Evolutionary conservation across 2,888 invertebrate genomes (phyloP), one percentile per base, ranked within the genome.

Genomic region (Caenorhabditis panamensis): DNA sequence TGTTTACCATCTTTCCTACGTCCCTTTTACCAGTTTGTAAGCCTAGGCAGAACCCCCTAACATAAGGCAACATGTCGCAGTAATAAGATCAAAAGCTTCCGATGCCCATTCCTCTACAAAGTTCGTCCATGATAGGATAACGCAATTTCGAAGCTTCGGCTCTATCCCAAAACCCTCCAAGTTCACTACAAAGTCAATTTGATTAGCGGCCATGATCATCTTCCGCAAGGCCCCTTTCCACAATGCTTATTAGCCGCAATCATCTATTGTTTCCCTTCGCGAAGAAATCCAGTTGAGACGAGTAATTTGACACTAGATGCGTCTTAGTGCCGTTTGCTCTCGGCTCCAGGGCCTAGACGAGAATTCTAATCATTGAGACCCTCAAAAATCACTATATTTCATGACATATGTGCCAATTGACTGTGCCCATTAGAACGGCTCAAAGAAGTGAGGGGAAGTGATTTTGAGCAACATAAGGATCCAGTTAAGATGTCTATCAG

Each of bases 341-440:
- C n/a, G n/a, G n/a, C n/a, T n/a, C n/a, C n/a, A n/a, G n/a, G n/a
- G n/a, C n/a, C n/a, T n/a, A n/a, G n/a, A n/a, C n/a, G n/a, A n/a
- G n/a, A n/a, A 31, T 31, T 31, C 31, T 31, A 31, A 31, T 9
- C 31, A 31, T 9, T 4, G 31, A 9, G 31, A 9, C 31, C 9
- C 31, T 11, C 66, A 75, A 75, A 75, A 75, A 75, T 75, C 75
- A 75, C 75, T 75, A 66, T 73, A 73, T 73, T 73, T 66, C 73
- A 66, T 66, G 75, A 75, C 75, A 75, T 77, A 63, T 77, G 77
- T 68, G 67, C 67, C 67, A 68, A 63, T 62, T 76, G 76, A 68
- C 62, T 58, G 63, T 56, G 31, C 31, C 31, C 31, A 9, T 9
- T 4, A 31, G 31, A 31, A 31, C 9, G 31, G 31, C 5, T 4